phyloP scores from a whole-genome alignment of 2,888 invertebrate genomes.

The Argyresthia albistria region DNA sequence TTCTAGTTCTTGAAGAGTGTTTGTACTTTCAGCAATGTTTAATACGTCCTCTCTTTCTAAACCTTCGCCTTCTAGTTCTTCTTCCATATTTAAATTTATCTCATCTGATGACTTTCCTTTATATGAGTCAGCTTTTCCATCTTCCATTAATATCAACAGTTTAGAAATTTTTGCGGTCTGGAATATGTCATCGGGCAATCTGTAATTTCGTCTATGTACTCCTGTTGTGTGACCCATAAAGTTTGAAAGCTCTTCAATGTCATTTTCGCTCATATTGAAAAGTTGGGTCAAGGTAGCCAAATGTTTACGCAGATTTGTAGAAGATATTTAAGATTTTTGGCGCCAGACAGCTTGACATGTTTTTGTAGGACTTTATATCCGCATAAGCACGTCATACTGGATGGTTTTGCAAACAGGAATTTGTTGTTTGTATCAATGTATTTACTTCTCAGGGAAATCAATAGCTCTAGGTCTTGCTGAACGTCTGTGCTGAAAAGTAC shows the following conservation, averaged over 20 bases:
- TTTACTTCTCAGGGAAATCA: conserved; percentile 6
- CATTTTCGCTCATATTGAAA: conserved; percentile 11
- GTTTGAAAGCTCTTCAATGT: neutral
- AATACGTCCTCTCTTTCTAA: no score
- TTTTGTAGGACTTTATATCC: conserved; percentile 24
- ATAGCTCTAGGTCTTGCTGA: conserved; percentile 11
- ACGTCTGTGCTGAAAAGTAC: conserved; percentile 20
- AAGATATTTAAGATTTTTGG: conserved; percentile 19
- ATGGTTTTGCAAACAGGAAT: conserved; percentile 1
- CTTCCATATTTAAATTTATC: conserved; percentile 18
- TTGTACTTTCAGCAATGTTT: no score
- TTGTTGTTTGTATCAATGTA: neutral
- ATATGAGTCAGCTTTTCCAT: conserved; percentile 19
- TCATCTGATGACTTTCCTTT: conserved; percentile 18
- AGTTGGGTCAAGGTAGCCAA: conserved; percentile 14
- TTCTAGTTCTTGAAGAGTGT: no score
- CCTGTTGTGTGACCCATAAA: neutral
- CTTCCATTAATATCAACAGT: conserved; percentile 22
- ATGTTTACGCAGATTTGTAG: no score
- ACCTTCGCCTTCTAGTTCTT: conserved; percentile 10
- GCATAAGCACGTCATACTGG: conserved; percentile 12
- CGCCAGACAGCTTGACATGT: conserved; percentile 15
- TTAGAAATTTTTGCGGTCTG: conserved; percentile 23
- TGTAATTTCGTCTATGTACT: neutral
- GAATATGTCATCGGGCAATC: conserved; percentile 2